phyloP scores from a whole-genome alignment of 2,888 invertebrate species.

The Dasysyrphus albostriatus region DNA sequence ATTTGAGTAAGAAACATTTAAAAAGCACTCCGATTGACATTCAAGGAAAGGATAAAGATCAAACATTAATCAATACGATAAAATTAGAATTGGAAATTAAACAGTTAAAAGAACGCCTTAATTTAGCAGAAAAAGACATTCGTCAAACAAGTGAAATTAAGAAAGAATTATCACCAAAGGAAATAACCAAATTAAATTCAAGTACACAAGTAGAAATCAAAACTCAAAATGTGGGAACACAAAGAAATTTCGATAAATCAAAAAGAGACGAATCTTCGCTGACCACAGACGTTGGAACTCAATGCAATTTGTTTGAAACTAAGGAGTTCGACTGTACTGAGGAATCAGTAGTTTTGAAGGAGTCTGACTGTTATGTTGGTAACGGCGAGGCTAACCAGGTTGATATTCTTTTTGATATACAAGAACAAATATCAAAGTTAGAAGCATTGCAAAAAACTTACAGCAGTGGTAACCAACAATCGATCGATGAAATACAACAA shows the following conservation, averaged over 20 bases:
- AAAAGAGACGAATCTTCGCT: neutral
- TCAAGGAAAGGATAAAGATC: constrained; percentile 80
- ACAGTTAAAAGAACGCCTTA: constrained; percentile 87
- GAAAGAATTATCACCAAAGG: constrained; percentile 43
- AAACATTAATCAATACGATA: constrained; percentile 85
- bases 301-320: constrained; percentile 46
- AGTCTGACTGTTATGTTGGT: neutral
- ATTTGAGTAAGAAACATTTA: constrained; percentile 81
- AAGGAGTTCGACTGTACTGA: constrained; percentile 34
- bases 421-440: constrained; percentile 41
- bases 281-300: constrained; percentile 38
- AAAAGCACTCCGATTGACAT: constrained; percentile 48
- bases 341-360: neutral
- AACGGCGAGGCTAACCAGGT: neutral
- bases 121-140: constrained; percentile 86
- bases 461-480: constrained; percentile 13
- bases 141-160: constrained; percentile 76
- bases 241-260: constrained; percentile 1
- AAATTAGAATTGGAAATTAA: constrained; percentile 88
- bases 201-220: constrained; percentile 38
- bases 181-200: constrained; percentile 19
- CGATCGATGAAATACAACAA: constrained; percentile 38
- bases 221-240: constrained; percentile 41
- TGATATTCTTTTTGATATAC: constrained; percentile 30
- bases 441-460: constrained; percentile 42